phyloP scores from a whole-genome alignment of 2,113 vertebrate genomes.

The Cephalopterus ornatus region DNA sequence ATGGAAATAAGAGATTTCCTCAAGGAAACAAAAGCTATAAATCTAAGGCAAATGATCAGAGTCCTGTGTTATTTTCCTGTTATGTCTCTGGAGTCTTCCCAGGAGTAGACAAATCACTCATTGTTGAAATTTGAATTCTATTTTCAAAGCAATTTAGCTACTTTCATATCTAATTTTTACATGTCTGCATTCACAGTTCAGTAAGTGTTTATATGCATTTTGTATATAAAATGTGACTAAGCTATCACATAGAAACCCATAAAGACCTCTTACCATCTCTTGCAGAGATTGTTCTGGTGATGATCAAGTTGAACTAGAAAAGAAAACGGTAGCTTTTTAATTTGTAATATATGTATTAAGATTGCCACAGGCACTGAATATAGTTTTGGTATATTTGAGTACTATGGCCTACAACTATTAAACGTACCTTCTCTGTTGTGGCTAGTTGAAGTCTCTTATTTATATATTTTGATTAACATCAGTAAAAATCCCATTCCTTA shows the following conservation, averaged over 20 bases:
- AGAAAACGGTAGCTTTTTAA: conserved; percentile 1
- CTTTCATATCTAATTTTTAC: conserved; percentile 4
- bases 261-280: conserved; percentile 54
- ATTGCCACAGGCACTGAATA: background rate
- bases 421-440: background rate
- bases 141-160: background rate
- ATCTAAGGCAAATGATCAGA: conserved; percentile 25
- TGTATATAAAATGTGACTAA: background rate
- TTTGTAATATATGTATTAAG: background rate
- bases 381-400: background rate
- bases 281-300: background rate
- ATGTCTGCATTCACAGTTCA: background rate
- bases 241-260: background rate
- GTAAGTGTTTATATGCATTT: background rate
- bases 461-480: background rate
- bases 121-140: background rate
- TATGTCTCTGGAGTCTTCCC: conserved; percentile 26
- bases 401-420: background rate
- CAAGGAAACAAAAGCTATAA: conserved; percentile 62
- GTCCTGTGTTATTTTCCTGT: conserved; percentile 22
- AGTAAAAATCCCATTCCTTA: background rate
- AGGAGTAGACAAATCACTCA: background rate
- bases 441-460: background rate
- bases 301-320: conserved; percentile 28
- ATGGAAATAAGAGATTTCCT: conserved; percentile 59